Base-by-base conservation (phyloP, 92 coral and sea anemone genomes). In the Porites divaricata region DNA sequence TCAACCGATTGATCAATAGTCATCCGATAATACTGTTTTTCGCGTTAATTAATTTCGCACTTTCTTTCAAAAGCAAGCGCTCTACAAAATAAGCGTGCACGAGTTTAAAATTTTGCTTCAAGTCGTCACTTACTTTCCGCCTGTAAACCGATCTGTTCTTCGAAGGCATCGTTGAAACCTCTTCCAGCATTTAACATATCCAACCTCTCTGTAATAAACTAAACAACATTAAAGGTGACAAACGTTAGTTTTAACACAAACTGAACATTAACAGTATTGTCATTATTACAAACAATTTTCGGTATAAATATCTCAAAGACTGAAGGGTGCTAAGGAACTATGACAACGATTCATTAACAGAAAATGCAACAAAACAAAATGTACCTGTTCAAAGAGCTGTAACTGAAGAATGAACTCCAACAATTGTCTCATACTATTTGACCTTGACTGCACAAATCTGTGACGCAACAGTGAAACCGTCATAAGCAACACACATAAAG, bases 351-450 rank as follows among this genome's bases (percentile, higher is more conserved):
- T 61, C 8, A 61, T 15, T 19, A 24, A 14, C 21, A 57, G 13
- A 22, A 24, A 25, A 70, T 35, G 7, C 8, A 4, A 49, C 20
- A 9, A 49, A 5, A 15, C 14, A 45, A 6, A 20, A 13, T 35
- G 72, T 63, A 96, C 99, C 93, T 93, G 96, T 57, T 96, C 99
- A 93, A 96, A 96, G 69, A 94, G 81, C 78, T 96, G 99, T 63
- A 96, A 59, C 52, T 92, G 98, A 81, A 96, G 88, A 74, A 96
- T 91, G 53, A 79, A 88, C 67, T 91, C 92, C 75, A 94, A 77
- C 61, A 96, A 83, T 16, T 90, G 85, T 41, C 91, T 91, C 85
- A 87, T 90, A 52, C 91, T 92, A 58, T 65, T 87, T 24, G 95
- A 83, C 85, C 86, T 83, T 80, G 93, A 92, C 83, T 93, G 91